These are phyloP conservation scores for Cecropterus lyciades DNA, from an alignment of 1,140 invertebrate genomes.

Conservation along the genomic window DNA sequence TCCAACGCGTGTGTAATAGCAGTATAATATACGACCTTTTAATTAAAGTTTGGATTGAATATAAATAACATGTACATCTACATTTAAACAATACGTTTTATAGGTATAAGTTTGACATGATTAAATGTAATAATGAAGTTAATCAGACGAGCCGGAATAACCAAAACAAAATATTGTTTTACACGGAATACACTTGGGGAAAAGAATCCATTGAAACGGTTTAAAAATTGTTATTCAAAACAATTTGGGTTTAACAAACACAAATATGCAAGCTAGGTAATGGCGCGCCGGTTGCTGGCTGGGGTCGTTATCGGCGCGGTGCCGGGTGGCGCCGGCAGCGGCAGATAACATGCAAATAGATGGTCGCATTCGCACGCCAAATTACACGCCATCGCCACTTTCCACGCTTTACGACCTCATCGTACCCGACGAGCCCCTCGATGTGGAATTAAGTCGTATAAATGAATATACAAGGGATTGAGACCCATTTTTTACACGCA, in stretches of 20 bases:
- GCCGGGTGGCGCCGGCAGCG: constrained; percentile 29
- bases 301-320: constrained; percentile 24
- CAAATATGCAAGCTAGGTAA: background rate
- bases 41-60: no score
- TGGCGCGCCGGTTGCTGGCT: background rate
- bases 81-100: no score
- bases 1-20: background rate
- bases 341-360: constrained; percentile 42
- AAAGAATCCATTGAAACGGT: no score
- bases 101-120: no score
- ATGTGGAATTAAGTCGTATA: constrained; percentile 2
- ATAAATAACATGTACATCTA: no score
- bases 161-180: background rate
- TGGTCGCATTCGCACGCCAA: constrained; percentile 34
- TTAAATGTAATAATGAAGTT: no score
- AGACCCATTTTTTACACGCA: constrained; percentile 8
- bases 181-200: background rate
- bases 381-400: constrained; percentile 24
- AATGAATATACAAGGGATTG: background rate
- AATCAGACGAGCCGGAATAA: background rate
- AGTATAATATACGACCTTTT: no score
- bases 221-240: no score
- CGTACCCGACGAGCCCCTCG: background rate
- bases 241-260: background rate
- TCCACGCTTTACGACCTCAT: constrained; percentile 10